Conservation (phyloP, 2,888 invertebrate genomes). For the Pandemis corylana region DNA sequence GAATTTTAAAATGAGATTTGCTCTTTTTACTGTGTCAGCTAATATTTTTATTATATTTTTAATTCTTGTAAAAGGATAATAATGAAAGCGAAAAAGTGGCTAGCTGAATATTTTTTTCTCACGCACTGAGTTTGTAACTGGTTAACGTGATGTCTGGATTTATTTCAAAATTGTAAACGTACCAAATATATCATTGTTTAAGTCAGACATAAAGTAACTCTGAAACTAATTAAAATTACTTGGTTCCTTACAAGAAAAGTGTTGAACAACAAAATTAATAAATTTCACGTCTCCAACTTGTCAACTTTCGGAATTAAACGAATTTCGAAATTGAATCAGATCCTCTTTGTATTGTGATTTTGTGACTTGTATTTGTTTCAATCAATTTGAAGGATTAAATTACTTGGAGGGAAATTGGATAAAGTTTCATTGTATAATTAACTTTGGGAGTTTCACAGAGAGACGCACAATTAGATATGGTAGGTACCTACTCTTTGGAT, state of each 20-base stretch:
- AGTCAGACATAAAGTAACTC: no score
- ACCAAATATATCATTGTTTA: no score
- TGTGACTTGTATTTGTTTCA: slow-evolving; percentile 36
- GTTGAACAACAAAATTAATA: slow-evolving; percentile 1
- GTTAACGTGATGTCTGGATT: no score
- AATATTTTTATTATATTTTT: neutral
- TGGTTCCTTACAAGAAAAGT: neutral
- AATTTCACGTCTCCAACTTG: slow-evolving; percentile 6
- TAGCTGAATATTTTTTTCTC: neutral
- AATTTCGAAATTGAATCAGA: slow-evolving; percentile 32
- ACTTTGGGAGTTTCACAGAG: slow-evolving; percentile 6
- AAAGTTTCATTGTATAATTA: slow-evolving; percentile 22
- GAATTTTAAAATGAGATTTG: slow-evolving; percentile 2
- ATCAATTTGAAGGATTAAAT: slow-evolving; percentile 36
- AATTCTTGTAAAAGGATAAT: neutral
- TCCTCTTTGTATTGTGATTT: slow-evolving; percentile 28
- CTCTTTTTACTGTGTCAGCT: neutral
- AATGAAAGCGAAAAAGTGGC: neutral
- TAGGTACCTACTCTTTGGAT: neutral
- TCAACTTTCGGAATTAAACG: slow-evolving; percentile 20
- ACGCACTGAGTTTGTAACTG: no score
- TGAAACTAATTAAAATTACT: neutral
- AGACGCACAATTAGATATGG: neutral
- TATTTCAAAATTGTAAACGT: no score
- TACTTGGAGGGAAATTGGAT: slow-evolving; percentile 34